Percentiles rank a stretch among this genome's conserved stretches.
phyloP scores from a whole-genome alignment of 2,888 invertebrate species.

The Eupsilia transversa region DNA sequence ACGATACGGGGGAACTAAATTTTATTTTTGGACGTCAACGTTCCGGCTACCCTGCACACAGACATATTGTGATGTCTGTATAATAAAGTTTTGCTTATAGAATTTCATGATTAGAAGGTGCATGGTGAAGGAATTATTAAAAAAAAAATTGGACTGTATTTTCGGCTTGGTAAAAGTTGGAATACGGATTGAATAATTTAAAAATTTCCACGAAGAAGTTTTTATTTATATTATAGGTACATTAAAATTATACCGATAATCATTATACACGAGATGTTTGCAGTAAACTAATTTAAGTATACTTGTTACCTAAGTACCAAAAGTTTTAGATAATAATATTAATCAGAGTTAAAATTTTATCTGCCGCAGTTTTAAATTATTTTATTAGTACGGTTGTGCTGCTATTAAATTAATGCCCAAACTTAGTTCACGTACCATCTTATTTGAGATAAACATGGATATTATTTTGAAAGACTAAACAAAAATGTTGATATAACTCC shows the following conservation, averaged over 20 bases:
- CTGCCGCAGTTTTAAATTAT: neutral
- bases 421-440: conserved; percentile 1
- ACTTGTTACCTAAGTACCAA: neutral
- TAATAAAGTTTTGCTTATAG: neutral
- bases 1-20: too few relatives aligned
- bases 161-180: neutral
- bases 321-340: conserved; percentile 19
- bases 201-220: too few relatives aligned
- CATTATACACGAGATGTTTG: conserved; percentile 5
- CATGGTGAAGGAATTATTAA: too few relatives aligned
- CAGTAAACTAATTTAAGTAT: conserved; percentile 12
- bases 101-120: neutral
- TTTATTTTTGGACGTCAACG: too few relatives aligned
- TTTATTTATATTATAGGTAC: too few relatives aligned
- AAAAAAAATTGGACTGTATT: too few relatives aligned
- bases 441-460: conserved; percentile 4
- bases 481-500: neutral
- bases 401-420: conserved; percentile 17
- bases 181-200: neutral
- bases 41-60: too few relatives aligned
- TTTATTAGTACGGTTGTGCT: conserved; percentile 1
- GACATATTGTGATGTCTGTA: too few relatives aligned
- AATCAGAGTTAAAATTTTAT: conserved; percentile 23
- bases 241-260: neutral
- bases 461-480: neutral